Evolutionary conservation across 1,140 invertebrate species (phyloP), one percentile per base, ranked within the genome.

Genomic region (Maniola jurtina): DNA sequence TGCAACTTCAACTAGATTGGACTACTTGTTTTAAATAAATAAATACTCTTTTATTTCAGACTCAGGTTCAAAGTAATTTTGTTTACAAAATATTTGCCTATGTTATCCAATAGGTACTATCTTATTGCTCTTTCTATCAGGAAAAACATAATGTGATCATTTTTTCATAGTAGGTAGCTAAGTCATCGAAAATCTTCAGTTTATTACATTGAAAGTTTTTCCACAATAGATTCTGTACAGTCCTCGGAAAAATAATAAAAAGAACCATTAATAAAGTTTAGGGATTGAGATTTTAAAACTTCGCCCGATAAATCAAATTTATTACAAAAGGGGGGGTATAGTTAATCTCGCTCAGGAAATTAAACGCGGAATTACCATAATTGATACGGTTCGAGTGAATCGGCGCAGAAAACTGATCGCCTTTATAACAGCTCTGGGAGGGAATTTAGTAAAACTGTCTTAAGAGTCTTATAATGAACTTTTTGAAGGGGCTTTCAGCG

Each of bases 301-400:
- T 80, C 57, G 61, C 55, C 63, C 64, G 76, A 79, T 89, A 84
- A 89, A 88, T 88, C 79, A 85, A 79, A 81, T 86, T 88, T 88
- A 87, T 85, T 81, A 73, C 79, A 77, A 66, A 64, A 69, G 71
- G 76, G 79, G 81, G 82, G 76, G 68, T 73, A 70, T 78, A 77
- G 79, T 84, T 86, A 89, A 89, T 88, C 83, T 79, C 75, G 73
- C 62, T 56, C 82, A 88, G 88, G 88, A 90, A 90, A 88, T 90
- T 90, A 90, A 90, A 88, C 75, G 64, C 66, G 79, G 84, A 84
- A 90, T 90, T 85, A 83, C 78, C 83, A 90, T 90, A 90, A 90
- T 90, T 90, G 88, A 90, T 88, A 88, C 81, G 86, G 77, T 82
- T 82, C 76, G 73, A 72, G 81, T 76, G 82, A 85, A 89, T 79